Percentiles rank a stretch among this genome's conserved stretches.
Evolutionary conservation across 2,113 vertebrate species (phyloP).

Genomic region (Bos javanicus): DNA sequence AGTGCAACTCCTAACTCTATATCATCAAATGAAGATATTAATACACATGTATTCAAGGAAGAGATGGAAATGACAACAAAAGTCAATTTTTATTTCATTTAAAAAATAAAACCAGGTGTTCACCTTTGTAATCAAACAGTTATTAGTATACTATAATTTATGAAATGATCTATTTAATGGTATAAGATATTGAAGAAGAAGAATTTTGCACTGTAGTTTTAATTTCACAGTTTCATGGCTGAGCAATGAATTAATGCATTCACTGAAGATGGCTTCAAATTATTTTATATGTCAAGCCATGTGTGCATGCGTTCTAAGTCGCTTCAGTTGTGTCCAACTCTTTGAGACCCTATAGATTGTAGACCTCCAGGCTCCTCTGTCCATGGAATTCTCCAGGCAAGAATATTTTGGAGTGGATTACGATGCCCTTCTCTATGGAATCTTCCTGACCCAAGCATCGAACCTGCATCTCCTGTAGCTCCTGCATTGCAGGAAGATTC

Average conservation of each 20-base stretch:
- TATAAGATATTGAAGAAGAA: not conserved
- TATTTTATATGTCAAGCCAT: not conserved
- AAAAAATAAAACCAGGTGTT: not conserved
- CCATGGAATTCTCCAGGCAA: not conserved
- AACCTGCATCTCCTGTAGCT: not conserved
- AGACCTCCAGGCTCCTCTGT: not conserved
- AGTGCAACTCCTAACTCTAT: not conserved
- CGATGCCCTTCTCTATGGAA: not conserved
- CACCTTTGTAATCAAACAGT: not conserved
- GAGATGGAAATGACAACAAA: not conserved
- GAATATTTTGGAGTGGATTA: not conserved
- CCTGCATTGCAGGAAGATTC: not conserved
- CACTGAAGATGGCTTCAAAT: not conserved
- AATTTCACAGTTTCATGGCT: not conserved
- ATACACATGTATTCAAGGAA: not conserved
- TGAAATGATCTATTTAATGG: not conserved
- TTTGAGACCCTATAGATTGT: not conserved
- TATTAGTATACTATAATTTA: not conserved
- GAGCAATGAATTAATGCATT: not conserved
- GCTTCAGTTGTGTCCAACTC: not conserved
- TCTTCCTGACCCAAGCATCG: not conserved
- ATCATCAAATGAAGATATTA: not conserved
- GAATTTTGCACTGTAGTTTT: not conserved
- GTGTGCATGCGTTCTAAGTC: not conserved
- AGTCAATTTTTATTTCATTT: slow-evolving; percentile 9